Conservation (phyloP, 2,113 vertebrate genomes). For the Festucalex cinctus region DNA sequence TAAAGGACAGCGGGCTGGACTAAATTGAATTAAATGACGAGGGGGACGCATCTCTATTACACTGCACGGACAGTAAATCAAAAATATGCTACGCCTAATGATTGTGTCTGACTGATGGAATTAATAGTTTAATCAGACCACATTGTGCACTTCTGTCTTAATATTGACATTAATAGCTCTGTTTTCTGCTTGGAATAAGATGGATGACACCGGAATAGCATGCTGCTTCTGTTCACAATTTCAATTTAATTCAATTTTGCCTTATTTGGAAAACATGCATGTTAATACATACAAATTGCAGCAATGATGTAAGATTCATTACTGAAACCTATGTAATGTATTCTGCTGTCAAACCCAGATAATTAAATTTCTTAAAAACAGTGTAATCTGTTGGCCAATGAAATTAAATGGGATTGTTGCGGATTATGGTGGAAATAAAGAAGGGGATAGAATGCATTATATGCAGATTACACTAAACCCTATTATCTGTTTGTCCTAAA, state of each 20-base stretch:
- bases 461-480: conserved; percentile 70
- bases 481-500: conserved; percentile 68
- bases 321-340: conserved; percentile 17
- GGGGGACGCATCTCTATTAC: conserved; percentile 15
- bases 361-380: conserved; percentile 51
- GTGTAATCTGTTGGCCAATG: conserved; percentile 58
- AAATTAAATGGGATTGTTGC: conserved; percentile 65
- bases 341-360: conserved; percentile 37
- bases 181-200: conserved; percentile 13
- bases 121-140: conserved; percentile 23
- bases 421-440: conserved; percentile 62
- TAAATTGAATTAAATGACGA: conserved; percentile 25
- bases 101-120: conserved; percentile 32
- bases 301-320: neutral
- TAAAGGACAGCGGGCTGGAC: conserved; percentile 15
- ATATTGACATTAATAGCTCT: conserved; percentile 10
- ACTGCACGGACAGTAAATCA: conserved; percentile 35
- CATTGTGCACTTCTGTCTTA: conserved; percentile 15
- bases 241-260: neutral
- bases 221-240: neutral
- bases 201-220: neutral
- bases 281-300: neutral
- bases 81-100: conserved; percentile 29
- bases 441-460: conserved; percentile 64
- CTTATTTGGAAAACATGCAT: neutral